Conservation (phyloP, 2,797 vertebrate genomes). For the Alosa sapidissima region DNA sequence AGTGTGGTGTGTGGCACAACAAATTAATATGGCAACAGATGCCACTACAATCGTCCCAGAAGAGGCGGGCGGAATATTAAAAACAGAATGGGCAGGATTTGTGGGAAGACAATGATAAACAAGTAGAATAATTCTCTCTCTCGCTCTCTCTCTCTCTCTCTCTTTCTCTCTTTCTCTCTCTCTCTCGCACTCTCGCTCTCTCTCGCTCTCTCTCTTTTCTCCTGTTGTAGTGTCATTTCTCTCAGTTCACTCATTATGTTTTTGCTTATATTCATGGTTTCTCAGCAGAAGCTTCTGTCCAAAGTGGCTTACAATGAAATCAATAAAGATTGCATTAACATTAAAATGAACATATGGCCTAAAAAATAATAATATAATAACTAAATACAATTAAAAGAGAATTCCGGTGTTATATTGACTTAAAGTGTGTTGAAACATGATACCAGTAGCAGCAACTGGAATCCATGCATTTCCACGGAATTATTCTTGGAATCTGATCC, state of each 20-base stretch:
- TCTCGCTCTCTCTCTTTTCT: neutral
- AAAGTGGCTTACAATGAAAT: no score
- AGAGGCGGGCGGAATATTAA: neutral
- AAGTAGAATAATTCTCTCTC: neutral
- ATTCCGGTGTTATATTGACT: no score
- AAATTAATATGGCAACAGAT: conserved; percentile 11
- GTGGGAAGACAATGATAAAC: neutral
- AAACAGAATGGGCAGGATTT: neutral
- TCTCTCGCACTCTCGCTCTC: neutral
- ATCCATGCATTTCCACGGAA: no score
- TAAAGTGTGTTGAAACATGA: no score
- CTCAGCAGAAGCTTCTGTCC: no score
- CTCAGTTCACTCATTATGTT: no score
- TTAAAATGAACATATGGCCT: no score
- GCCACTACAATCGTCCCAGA: neutral
- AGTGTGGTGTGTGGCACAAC: neutral
- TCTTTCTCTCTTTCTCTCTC: neutral
- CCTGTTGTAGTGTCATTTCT: neutral
- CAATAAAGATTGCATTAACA: no score
- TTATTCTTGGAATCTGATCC: no score
- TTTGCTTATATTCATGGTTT: no score
- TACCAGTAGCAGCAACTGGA: no score
- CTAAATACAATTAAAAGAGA: no score
- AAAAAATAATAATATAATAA: neutral
- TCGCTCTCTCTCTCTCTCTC: neutral